Evolutionary conservation across 2,113 vertebrate genomes (phyloP).

Genomic region (Harpagus bidentatus): DNA sequence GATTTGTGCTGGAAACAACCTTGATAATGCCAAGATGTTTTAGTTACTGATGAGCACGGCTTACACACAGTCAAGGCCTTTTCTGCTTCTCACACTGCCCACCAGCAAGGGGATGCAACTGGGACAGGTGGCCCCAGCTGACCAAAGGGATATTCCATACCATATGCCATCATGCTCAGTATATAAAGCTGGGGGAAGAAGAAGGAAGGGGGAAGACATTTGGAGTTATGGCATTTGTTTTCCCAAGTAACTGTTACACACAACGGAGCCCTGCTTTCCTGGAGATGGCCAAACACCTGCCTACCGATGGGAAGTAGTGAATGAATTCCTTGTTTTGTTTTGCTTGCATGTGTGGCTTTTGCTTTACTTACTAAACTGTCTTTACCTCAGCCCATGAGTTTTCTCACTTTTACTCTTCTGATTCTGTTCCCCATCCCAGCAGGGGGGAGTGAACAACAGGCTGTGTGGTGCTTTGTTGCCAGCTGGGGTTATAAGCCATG

Average conservation of each 20-base stretch:
- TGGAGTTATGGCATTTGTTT: not conserved
- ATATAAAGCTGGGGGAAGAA: not conserved
- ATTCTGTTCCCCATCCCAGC: no score
- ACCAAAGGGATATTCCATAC: not conserved
- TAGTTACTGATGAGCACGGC: no score
- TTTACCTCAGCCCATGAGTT: no score
- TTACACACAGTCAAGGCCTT: not conserved
- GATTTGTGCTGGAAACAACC: no score
- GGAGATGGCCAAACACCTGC: not conserved
- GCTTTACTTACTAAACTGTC: not conserved
- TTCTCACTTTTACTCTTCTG: not conserved
- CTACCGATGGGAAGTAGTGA: not conserved
- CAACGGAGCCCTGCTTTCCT: not conserved
- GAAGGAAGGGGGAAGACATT: not conserved
- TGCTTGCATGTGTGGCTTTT: not conserved
- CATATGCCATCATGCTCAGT: not conserved
- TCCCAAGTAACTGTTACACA: not conserved
- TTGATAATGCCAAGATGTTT: no score
- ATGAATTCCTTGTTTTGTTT: not conserved
- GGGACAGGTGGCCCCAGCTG: not conserved
- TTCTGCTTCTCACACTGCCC: not conserved
- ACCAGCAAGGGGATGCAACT: not conserved
- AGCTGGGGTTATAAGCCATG: not conserved
- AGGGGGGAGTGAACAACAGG: no score
- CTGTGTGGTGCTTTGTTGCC: not conserved